Conservation (phyloP, 2,113 vertebrate species). For the Bubo blakistoni region DNA sequence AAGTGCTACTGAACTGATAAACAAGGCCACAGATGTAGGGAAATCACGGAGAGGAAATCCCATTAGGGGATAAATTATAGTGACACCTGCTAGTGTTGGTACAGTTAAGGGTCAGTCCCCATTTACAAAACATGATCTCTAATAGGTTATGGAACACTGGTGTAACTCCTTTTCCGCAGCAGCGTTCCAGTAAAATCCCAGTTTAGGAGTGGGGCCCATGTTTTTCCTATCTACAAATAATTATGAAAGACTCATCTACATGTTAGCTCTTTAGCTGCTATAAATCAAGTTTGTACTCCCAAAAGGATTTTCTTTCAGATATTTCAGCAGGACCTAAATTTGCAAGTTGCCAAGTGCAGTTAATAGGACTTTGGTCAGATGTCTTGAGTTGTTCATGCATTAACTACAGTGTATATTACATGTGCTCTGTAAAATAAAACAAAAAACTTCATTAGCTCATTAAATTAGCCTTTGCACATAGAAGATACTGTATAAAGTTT, state of each 20-base stretch:
- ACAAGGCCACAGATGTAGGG: not conserved
- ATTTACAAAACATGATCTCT: not conserved
- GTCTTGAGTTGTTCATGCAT: not conserved
- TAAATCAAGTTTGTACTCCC: not conserved
- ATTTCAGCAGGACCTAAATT: not conserved
- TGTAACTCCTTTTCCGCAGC: not conserved
- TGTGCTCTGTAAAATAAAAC: not conserved
- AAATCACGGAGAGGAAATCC: not conserved
- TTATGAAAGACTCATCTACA: not conserved
- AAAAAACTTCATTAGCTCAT: not conserved
- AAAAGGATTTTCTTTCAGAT: not conserved
- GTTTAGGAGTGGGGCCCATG: not conserved
- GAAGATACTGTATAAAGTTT: not conserved
- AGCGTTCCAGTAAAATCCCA: not conserved
- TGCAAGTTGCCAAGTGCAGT: not conserved
- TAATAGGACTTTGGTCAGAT: not conserved
- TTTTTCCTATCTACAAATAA: not conserved
- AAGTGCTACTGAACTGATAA: not conserved
- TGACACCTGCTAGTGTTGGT: not conserved
- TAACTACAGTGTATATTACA: fast-evolving
- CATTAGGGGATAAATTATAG: not conserved
- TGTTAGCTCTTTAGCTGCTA: not conserved
- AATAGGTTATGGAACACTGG: fast-evolving
- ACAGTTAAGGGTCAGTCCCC: not conserved
- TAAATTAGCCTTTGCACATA: not conserved